Base-by-base conservation (phyloP, 2,113 vertebrate species). In the Melanostigma gelatinosum region DNA sequence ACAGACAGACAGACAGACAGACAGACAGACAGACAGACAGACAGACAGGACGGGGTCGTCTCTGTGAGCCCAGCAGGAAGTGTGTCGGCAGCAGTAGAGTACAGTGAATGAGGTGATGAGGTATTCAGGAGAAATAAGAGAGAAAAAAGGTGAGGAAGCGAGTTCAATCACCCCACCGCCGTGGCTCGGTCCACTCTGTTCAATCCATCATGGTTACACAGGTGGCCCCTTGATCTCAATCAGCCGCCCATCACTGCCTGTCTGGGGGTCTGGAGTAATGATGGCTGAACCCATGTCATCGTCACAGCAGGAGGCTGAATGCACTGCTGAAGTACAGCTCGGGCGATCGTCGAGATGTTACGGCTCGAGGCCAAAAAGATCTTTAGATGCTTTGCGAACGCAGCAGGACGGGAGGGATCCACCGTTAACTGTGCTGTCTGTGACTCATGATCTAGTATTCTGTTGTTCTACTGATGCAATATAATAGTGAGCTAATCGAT, bases 141-240 rank as follows among this genome's bases (percentile, higher is more conserved):
- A 42, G 48, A 20, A 48, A 57, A 32, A 38, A 54, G 46, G 57
- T 18, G 24, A 81, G 74, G 15, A 60, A 63, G 77, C 5, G 3
- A 38, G 65, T 54, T 70, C 67, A 69, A 48, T 87, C 75, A 79
- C 6, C 40, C 13, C 73, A 4, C 20, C 2, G 27, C 61, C 8
- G 52, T 2, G 71, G 36, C 63, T 58, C 6, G 18, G 38, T 29
- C 27, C 74, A 50, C 62, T 48, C 60, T 27, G 79, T 58, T 16
- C 72, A 68, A 32, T 62, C 57, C 5, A 66, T 85, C 80, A 64
- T 75, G 70, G 63, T 77, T 60, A 75, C 61, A 74, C 50, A 4
- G 13, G 12, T 34, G 52, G 58, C 66, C 82, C 50, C 71, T 77
- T 77, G 82, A 90, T 87, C 89, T 80, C 86, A 84, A 89, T 90